Conservation (phyloP, 1,140 invertebrate species). For the Camponotus pennsylvanicus region DNA sequence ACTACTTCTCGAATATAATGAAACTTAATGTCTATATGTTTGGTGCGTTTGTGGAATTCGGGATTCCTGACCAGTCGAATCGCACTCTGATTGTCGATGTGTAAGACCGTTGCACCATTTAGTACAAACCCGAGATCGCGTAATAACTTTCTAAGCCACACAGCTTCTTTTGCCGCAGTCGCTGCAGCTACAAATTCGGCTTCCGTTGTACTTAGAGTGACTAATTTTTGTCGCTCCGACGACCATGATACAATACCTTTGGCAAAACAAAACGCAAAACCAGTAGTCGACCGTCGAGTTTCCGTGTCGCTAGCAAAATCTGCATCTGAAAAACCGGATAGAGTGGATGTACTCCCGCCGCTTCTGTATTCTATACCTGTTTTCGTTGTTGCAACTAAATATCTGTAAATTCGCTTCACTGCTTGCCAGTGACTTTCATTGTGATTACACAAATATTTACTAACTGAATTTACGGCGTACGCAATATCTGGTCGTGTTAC, state of each 20-base stretch:
- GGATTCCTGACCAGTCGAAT: neutral
- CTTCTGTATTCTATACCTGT: neutral
- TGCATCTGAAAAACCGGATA: conserved; percentile 1
- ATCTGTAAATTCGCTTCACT: neutral
- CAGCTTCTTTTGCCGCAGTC: neutral
- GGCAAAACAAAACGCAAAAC: neutral
- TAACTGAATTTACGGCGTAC: neutral
- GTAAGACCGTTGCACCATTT: neutral
- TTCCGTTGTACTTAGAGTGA: too few relatives aligned
- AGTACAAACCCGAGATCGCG: neutral
- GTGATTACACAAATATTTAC: conserved; percentile 70
- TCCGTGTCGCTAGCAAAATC: conserved; percentile 18
- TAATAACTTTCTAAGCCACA: neutral
- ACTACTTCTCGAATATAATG: too few relatives aligned
- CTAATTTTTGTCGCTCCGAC: neutral
- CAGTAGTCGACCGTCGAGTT: neutral
- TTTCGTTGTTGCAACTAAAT: neutral
- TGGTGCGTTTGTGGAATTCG: too few relatives aligned
- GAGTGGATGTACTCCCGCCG: neutral
- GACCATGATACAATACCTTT: neutral
- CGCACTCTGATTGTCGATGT: neutral
- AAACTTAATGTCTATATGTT: too few relatives aligned
- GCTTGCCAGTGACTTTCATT: conserved; percentile 38
- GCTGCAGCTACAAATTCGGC: neutral
- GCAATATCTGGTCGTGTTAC: neutral